Conservation (phyloP, 2,888 invertebrate genomes). For the Hirtodrosophila duncani region DNA sequence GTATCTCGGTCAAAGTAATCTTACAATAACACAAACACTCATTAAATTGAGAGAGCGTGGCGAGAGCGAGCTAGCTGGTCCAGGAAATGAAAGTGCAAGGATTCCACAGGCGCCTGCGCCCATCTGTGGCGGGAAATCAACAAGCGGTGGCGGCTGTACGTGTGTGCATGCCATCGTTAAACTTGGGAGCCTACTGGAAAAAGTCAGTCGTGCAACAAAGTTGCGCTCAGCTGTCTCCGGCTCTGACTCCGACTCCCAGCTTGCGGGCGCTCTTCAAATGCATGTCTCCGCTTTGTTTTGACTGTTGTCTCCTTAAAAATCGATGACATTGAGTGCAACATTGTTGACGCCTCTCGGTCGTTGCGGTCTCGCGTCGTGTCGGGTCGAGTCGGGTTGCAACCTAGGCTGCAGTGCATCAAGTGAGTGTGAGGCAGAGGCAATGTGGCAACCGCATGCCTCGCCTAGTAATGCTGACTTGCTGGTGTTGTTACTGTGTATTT, state of each 20-base stretch:
- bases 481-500: constrained; percentile 18
- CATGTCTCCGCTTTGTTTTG: constrained; percentile 55
- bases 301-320: constrained; percentile 55
- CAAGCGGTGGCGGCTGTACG: constrained; percentile 33
- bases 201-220: constrained; percentile 73
- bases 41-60: constrained; percentile 32
- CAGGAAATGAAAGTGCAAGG: constrained; percentile 74
- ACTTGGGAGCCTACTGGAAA: constrained; percentile 46
- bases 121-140: constrained; percentile 58
- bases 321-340: constrained; percentile 77
- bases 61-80: constrained; percentile 5
- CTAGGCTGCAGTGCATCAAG: too few species aligned
- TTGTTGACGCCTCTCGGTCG: constrained; percentile 65
- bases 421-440: too few species aligned
- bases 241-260: constrained; percentile 10
- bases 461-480: constrained; percentile 37
- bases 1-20: constrained; percentile 78
- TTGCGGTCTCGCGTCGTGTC: background rate
- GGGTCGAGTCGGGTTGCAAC: background rate
- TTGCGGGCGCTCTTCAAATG: constrained; percentile 17
- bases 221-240: constrained; percentile 60
- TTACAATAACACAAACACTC: constrained; percentile 71
- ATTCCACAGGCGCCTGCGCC: constrained; percentile 65
- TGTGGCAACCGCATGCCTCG: constrained; percentile 35
- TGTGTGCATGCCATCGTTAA: constrained; percentile 21